Base-by-base conservation (phyloP, 1,140 invertebrate species). In the Psix sp. region DNA sequence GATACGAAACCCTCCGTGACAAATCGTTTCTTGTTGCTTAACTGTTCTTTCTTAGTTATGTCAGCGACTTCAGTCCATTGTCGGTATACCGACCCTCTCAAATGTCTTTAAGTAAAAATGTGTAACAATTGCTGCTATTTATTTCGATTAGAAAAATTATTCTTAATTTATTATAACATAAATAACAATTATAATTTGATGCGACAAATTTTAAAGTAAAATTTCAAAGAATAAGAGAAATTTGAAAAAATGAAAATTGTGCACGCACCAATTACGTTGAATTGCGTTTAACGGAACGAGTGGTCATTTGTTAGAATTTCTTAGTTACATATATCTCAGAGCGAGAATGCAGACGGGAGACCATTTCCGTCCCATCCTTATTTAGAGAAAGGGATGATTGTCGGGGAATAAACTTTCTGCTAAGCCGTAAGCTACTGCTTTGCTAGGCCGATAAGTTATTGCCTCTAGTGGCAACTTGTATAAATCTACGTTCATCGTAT, bases 21-120 rank as follows among this genome's bases (percentile, higher is more conserved):
- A 84, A 86, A 86, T 86, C 84, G 84, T 70, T 77, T 79, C 77
- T 86, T 84, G 81, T 82, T 79, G 80, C 78, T 76, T 80, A 82
- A 83, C 75, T 59, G 82, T 85, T 85, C 82, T 82, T 81, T 72
- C 62, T 42, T 75, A 60, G 74, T 38, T 24, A 63, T 71, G 78
- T 46, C 76, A 63, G 63, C 60, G 66, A 72, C 66, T 48, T 51
- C 68, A 77, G 84, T 85, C 84, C 84, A 84, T 84, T 76, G 79
- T 71, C 38, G 60, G 46, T 57, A 73, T 70, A 76, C 77, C 65
- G 60, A 62, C 57, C 67, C 38, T 70, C 74, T 73, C 52, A 59
- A 39, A 65, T 24, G 21, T 24, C 3, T 24, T 4, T 24, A 24
- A 4, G 45, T 67, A 78, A 80, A 79, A 81, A 83, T 81, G 51